Conservation (phyloP, 1,140 invertebrate species). For the Zaprionus ghesquierei region DNA sequence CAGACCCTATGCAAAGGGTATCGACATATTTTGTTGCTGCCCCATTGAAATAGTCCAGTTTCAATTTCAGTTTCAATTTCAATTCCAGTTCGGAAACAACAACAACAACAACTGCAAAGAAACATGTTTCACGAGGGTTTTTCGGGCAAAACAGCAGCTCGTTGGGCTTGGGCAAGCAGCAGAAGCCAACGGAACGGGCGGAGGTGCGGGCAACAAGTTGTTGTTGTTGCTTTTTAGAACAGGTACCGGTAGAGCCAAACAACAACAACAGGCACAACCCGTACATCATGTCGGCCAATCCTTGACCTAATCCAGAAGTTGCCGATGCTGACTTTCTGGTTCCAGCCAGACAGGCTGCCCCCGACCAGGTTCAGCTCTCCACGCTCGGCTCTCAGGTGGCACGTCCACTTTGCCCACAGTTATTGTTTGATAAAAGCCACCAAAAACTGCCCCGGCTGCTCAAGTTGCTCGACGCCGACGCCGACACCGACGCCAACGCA, state of each 20-base stretch:
- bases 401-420: slow-evolving; percentile 51
- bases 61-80: slow-evolving; percentile 28
- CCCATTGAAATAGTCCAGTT: slow-evolving; percentile 55
- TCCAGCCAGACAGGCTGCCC: slow-evolving; percentile 32
- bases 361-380: slow-evolving; percentile 29
- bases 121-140: slow-evolving; percentile 78
- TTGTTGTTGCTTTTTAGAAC: slow-evolving; percentile 58
- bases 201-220: slow-evolving; percentile 33
- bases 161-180: background rate
- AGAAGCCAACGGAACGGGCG: background rate
- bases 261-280: slow-evolving; percentile 53
- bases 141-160: slow-evolving; percentile 12
- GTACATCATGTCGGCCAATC: slow-evolving; percentile 58
- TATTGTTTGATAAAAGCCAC: slow-evolving; percentile 66
- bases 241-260: slow-evolving; percentile 71
- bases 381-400: slow-evolving; percentile 43
- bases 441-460: slow-evolving; percentile 39
- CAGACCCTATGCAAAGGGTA: background rate
- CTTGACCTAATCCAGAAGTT: slow-evolving; percentile 81
- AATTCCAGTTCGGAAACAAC: slow-evolving; percentile 31
- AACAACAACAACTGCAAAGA: too few species aligned
- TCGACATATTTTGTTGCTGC: background rate
- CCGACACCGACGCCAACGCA: background rate
- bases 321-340: slow-evolving; percentile 54
- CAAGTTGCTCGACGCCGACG: slow-evolving; percentile 15